A percentile compares a stretch with the other conserved stretches of the same genome.
phyloP scores from a whole-genome alignment of 2,797 vertebrate species.

The Aythya fuligula region DNA sequence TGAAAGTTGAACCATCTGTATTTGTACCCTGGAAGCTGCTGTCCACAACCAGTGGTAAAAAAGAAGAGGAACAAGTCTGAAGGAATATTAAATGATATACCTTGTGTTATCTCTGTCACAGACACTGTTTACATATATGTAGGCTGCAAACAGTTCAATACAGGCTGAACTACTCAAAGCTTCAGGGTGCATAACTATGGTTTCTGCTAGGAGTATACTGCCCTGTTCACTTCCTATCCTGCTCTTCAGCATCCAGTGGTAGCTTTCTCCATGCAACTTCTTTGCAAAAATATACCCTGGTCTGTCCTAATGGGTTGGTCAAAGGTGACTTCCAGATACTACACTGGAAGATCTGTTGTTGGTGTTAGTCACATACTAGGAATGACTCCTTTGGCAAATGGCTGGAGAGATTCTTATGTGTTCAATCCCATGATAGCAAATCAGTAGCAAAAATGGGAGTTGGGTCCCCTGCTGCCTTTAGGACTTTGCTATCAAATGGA shows the following conservation, averaged over 20 bases:
- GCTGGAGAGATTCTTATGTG: background rate
- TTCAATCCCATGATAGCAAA: background rate
- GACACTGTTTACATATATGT: background rate
- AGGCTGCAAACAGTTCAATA: background rate
- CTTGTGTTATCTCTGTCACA: background rate
- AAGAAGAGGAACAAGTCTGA: constrained; percentile 9
- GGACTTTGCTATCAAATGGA: background rate
- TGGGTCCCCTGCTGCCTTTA: background rate
- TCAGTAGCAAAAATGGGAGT: background rate
- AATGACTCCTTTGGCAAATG: background rate
- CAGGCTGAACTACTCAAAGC: background rate
- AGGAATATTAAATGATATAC: background rate
- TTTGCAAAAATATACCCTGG: background rate
- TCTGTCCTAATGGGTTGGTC: background rate
- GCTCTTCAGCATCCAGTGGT: background rate
- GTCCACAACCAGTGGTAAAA: background rate
- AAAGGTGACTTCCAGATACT: background rate
- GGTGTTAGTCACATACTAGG: background rate
- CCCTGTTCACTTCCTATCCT: background rate
- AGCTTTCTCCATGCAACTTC: background rate
- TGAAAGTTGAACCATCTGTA: background rate
- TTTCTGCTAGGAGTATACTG: background rate
- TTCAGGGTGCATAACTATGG: background rate
- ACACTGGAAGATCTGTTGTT: background rate
- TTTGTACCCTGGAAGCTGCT: constrained; percentile 7